Percentiles rank a stretch among this genome's conserved stretches.
Evolutionary conservation across 2,113 vertebrate genomes (phyloP).

Genomic region (Oncorhynchus keta): DNA sequence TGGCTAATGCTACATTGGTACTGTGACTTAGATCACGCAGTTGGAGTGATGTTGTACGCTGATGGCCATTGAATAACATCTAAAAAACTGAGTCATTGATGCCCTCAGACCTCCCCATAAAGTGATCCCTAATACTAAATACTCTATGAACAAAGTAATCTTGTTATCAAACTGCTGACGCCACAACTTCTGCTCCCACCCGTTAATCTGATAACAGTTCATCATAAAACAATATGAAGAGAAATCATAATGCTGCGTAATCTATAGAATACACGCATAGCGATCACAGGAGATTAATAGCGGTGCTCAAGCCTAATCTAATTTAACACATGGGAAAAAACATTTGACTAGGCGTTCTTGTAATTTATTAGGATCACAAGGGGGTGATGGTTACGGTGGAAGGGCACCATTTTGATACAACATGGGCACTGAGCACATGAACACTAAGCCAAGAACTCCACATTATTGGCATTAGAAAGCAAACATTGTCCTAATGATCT

Average conservation of each 20-base stretch:
- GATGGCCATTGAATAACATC: not conserved
- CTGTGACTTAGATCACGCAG: no score
- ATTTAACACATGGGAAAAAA: constrained; percentile 57
- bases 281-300: constrained; percentile 53
- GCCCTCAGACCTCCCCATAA: not conserved
- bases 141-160: not conserved
- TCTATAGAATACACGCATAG: constrained; percentile 54
- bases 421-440: not conserved
- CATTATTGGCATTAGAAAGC: not conserved
- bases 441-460: no score
- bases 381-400: not conserved
- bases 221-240: constrained; percentile 60
- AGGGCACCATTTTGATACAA: not conserved
- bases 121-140: not conserved
- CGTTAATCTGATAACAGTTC: constrained; percentile 53
- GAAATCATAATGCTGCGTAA: constrained; percentile 49
- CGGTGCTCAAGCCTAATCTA: constrained; percentile 45
- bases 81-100: not conserved
- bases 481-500: constrained; percentile 8
- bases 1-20: no score
- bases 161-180: constrained; percentile 49
- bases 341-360: constrained; percentile 39
- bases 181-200: constrained; percentile 27
- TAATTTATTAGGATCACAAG: constrained; percentile 21
- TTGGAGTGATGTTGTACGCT: not conserved